These are phyloP conservation scores for Mimumesa dahlbomi DNA, from an alignment of 2,888 invertebrate species.

Conservation along the genomic window DNA sequence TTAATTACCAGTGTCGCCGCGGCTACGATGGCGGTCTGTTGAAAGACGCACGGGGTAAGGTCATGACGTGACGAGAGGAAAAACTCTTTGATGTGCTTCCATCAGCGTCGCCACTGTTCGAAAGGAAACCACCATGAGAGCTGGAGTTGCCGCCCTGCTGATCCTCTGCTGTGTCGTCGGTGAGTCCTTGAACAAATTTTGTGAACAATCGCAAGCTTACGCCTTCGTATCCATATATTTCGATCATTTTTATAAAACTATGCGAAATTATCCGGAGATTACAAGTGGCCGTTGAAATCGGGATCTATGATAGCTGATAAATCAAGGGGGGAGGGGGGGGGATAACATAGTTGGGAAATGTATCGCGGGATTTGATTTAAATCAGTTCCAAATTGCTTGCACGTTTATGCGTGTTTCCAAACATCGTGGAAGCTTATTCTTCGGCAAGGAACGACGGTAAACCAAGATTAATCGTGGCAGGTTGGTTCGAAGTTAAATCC, in stretches of 20 bases:
- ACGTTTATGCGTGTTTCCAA: constrained; percentile 10
- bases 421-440: not conserved
- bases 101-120: constrained; percentile 57
- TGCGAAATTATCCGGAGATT: no score
- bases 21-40: constrained; percentile 68
- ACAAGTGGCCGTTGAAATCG: no score
- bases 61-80: constrained; percentile 62
- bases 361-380: no score
- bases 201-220: no score
- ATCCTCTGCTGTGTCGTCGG: constrained; percentile 72
- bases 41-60: constrained; percentile 57
- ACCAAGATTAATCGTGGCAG: constrained; percentile 8
- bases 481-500: no score
- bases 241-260: no score
- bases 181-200: constrained; percentile 70
- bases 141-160: constrained; percentile 64
- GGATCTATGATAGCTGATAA: no score
- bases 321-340: no score
- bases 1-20: constrained; percentile 60
- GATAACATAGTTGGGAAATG: no score
- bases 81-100: constrained; percentile 44
- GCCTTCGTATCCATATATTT: constrained; percentile 17
- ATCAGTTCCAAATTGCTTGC: no score
- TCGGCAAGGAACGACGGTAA: no score
- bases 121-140: constrained; percentile 65